Conservation (phyloP, 2,797 vertebrate species). For the Anas bernieri region DNA sequence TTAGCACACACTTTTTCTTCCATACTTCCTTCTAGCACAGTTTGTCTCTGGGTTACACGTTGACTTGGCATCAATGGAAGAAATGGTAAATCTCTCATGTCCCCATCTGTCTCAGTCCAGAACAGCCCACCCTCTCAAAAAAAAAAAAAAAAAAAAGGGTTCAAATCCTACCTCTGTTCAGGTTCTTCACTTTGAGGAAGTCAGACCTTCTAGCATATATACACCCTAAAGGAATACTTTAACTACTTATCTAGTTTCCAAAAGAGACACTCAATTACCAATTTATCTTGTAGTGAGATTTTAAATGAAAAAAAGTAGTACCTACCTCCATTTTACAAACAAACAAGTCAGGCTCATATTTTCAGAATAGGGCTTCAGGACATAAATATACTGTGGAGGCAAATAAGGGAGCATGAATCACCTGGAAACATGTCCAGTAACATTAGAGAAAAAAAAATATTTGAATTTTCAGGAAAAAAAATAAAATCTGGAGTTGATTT, state of each 20-base stretch:
- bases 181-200: neutral
- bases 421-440: neutral
- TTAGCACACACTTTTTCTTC: fast-evolving
- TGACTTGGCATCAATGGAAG: neutral
- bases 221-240: neutral
- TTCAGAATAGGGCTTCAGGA: neutral
- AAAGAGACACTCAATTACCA: neutral
- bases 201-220: neutral
- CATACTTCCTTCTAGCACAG: neutral
- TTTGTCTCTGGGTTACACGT: fast-evolving
- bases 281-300: neutral
- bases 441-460: neutral
- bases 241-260: neutral
- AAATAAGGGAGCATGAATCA: neutral
- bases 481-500: neutral
- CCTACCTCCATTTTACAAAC: neutral
- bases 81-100: neutral
- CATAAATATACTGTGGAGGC: neutral
- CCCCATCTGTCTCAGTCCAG: neutral
- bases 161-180: neutral
- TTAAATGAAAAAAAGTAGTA: neutral
- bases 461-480: neutral
- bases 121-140: neutral
- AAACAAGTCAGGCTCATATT: neutral
- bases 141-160: neutral